Percentiles rank a stretch among this genome's conserved stretches.
Conservation (phyloP, 2,797 vertebrate species). For the Platalea minor region DNA sequence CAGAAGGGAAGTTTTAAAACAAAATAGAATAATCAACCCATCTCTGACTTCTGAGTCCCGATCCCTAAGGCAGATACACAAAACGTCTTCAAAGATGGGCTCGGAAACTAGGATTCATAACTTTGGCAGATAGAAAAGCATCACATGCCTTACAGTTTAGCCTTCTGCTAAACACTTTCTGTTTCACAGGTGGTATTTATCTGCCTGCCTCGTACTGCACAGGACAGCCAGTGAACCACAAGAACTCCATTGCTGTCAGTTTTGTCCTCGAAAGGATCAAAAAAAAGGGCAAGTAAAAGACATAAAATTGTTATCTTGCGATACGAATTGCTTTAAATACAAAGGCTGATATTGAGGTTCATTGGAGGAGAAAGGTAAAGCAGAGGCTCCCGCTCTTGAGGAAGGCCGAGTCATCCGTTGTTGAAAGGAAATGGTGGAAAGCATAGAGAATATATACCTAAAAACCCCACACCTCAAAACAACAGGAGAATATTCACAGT, state of each 20-base stretch:
- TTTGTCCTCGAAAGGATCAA: background rate
- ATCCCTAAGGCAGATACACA: background rate
- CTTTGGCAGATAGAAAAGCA: background rate
- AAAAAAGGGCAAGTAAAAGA: background rate
- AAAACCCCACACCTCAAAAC: background rate
- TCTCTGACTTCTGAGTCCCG: background rate
- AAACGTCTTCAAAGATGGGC: background rate
- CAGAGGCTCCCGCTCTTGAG: background rate
- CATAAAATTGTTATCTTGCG: background rate
- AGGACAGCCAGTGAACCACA: background rate
- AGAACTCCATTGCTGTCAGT: background rate
- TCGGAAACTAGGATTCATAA: background rate
- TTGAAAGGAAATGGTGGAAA: background rate
- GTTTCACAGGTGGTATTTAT: background rate
- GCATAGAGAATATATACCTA: background rate
- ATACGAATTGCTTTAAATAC: background rate
- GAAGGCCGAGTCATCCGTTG: background rate
- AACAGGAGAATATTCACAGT: background rate
- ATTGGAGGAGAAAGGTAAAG: background rate
- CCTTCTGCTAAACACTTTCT: background rate
- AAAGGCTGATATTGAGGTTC: background rate
- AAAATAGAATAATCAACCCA: background rate
- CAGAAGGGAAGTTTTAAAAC: background rate
- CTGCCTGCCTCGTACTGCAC: background rate
- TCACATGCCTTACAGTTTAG: background rate